Conservation (phyloP, 2,113 vertebrate species). For the Pedetes capensis region DNA sequence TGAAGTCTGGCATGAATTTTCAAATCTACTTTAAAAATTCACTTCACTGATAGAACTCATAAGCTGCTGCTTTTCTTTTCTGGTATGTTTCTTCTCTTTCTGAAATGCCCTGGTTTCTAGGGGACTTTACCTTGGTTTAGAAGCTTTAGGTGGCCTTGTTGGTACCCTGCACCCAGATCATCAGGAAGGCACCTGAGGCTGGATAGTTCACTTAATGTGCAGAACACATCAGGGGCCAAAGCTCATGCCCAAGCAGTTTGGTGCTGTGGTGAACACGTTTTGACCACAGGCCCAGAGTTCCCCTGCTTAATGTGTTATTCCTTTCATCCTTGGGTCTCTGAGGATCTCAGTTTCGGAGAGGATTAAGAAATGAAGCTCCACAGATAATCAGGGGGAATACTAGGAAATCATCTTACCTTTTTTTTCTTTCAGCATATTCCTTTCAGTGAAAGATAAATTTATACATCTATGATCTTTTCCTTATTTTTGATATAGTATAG, state of each 20-base stretch:
- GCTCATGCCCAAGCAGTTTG: not conserved
- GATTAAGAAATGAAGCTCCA: not conserved
- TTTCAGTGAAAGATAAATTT: slow-evolving; percentile 6
- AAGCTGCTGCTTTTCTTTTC: not conserved
- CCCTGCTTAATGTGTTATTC: not conserved
- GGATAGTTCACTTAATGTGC: not conserved
- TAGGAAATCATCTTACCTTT: not conserved
- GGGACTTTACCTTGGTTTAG: not conserved
- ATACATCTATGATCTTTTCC: not conserved
- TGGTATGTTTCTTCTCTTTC: not conserved
- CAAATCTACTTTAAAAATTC: not conserved
- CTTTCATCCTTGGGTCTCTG: not conserved
- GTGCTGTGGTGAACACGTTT: not conserved
- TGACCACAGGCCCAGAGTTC: not conserved
- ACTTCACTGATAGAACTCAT: not conserved
- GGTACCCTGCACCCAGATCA: not conserved
- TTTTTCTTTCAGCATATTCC: not conserved
- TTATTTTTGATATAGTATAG: not conserved
- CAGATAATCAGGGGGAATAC: not conserved
- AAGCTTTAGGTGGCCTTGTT: not conserved
- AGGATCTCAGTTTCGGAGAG: not conserved
- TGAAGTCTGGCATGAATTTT: slow-evolving; percentile 7
- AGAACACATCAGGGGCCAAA: not conserved
- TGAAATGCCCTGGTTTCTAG: not conserved
- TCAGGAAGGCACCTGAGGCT: not conserved